Percentiles rank a stretch among this genome's conserved stretches.
phyloP scores from a whole-genome alignment of 2,797 vertebrate species.

The Acipenser oxyrinchus region DNA sequence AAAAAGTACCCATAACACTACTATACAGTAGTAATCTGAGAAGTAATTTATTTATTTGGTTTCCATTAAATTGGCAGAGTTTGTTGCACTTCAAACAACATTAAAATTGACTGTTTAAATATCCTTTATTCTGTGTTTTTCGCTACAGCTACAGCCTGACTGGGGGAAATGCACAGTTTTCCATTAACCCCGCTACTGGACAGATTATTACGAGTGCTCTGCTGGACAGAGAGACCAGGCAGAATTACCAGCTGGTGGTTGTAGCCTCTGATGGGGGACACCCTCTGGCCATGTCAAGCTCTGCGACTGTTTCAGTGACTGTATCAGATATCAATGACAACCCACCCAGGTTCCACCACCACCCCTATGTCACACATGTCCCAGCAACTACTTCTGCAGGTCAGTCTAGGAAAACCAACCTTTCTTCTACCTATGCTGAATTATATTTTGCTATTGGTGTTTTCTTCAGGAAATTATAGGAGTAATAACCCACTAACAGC shows the following conservation, averaged over 20 bases:
- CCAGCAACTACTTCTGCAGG: constrained; percentile 79
- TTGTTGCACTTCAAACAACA: neutral
- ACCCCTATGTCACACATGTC: constrained; percentile 93
- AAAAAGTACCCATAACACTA: no score
- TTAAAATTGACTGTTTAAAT: constrained; percentile 16
- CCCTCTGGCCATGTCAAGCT: constrained; percentile 77
- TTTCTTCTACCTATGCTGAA: no score
- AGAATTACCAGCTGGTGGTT: constrained; percentile 84
- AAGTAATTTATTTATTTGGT: no score
- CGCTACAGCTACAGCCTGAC: constrained; percentile 76
- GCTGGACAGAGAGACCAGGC: constrained; percentile 76
- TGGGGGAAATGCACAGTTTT: constrained; percentile 87
- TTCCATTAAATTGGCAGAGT: no score
- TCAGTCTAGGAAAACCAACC: constrained; percentile 31
- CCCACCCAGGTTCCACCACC: constrained; percentile 90
- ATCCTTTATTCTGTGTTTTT: constrained; percentile 1
- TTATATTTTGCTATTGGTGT: no score
- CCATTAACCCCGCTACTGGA: constrained; percentile 95
- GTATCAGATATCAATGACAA: constrained; percentile 91
- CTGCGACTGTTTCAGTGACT: constrained; percentile 75
- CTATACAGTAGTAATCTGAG: no score
- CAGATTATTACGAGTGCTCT: constrained; percentile 92
- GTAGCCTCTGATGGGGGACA: constrained; percentile 80
- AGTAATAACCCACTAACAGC: no score
- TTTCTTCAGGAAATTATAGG: no score